These are phyloP conservation scores for Lymantria monacha DNA, from an alignment of 2,888 invertebrate genomes.

Conservation along the genomic window DNA sequence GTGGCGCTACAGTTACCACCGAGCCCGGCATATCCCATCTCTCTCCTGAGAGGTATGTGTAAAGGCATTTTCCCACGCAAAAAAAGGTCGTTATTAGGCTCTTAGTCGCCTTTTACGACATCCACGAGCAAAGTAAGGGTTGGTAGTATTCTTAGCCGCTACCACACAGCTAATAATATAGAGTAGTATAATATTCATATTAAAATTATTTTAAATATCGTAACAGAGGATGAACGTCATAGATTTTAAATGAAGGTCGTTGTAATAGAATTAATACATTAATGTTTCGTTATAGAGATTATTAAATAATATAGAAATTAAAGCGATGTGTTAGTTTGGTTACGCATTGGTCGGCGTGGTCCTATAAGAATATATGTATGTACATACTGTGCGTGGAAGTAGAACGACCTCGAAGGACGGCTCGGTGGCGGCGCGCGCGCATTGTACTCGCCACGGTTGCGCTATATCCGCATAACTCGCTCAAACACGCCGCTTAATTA, in stretches of 20 bases:
- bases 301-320: slow-evolving; percentile 7
- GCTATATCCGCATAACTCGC: slow-evolving; percentile 73
- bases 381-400: slow-evolving; percentile 38
- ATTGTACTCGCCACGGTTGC: slow-evolving; percentile 56
- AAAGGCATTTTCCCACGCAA: too few species aligned
- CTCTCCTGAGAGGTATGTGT: too few species aligned
- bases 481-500: slow-evolving; percentile 47
- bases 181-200: too few species aligned
- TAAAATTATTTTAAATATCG: too few species aligned
- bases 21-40: too few species aligned
- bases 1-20: too few species aligned
- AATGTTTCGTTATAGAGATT: neutral
- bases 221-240: neutral
- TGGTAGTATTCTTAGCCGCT: too few species aligned
- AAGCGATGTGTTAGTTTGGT: neutral
- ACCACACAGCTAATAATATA: too few species aligned
- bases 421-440: slow-evolving; percentile 26
- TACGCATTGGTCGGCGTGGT: neutral
- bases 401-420: slow-evolving; percentile 71
- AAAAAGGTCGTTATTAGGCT: too few species aligned
- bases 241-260: neutral
- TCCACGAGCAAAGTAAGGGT: too few species aligned
- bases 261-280: too few species aligned
- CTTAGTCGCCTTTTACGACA: too few species aligned
- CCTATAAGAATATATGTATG: neutral